Evolutionary conservation across 2,113 vertebrate species (phyloP).

Genomic region (Grallaria varia): DNA sequence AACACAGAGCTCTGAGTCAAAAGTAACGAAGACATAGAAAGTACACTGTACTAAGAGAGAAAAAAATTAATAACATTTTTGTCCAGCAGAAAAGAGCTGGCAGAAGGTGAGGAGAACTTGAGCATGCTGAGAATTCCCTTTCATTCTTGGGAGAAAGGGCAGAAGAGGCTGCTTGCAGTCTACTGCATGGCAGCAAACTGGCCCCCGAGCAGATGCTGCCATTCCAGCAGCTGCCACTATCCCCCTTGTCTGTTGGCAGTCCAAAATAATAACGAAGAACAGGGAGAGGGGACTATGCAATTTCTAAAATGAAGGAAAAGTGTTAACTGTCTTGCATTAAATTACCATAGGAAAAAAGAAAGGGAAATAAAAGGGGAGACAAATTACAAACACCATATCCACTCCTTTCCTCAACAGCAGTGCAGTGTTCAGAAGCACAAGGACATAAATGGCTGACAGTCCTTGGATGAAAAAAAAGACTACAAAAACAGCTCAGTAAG

Average conservation of each 20-base stretch:
- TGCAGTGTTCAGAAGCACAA: not conserved
- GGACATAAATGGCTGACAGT: not conserved
- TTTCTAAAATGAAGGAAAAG: not conserved
- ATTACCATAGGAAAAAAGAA: not conserved
- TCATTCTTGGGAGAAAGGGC: not conserved
- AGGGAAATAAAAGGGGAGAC: not conserved
- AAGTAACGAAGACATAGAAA: not conserved
- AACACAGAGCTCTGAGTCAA: not conserved
- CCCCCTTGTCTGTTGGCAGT: not conserved
- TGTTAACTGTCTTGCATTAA: not conserved
- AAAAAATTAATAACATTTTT: not conserved
- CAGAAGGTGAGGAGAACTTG: not conserved
- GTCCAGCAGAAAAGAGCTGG: not conserved
- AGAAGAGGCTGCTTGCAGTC: not conserved
- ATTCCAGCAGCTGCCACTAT: not conserved
- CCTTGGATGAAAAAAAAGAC: not conserved
- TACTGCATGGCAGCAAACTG: not conserved
- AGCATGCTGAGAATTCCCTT: not conserved
- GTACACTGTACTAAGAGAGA: not conserved
- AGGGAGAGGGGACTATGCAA: not conserved
- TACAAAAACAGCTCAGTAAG: not conserved
- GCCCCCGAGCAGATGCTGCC: not conserved
- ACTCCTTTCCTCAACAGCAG: not conserved
- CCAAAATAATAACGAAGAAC: not conserved
- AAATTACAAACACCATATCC: not conserved